Evolutionary conservation across 2,113 vertebrate species (phyloP).

Genomic region (Sigmodon hispidus): DNA sequence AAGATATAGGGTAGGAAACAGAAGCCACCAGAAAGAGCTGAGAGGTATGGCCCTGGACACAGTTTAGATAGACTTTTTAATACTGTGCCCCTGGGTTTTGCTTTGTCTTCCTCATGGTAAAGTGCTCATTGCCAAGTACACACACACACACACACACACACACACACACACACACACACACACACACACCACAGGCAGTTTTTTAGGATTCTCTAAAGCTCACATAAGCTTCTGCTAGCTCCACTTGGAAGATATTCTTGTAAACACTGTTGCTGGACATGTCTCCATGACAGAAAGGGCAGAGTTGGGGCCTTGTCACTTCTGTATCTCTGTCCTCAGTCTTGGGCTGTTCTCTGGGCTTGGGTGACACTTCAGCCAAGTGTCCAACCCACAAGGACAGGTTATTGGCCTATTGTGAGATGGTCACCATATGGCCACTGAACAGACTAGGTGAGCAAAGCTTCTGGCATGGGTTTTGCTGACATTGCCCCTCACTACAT

Average conservation of each 20-base stretch:
- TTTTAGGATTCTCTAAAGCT: neutral
- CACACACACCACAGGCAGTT: neutral
- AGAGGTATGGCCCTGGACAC: accelerated
- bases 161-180: neutral
- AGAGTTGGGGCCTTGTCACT: neutral
- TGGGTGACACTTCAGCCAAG: neutral
- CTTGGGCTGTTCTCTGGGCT: neutral
- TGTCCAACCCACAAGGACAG: neutral
- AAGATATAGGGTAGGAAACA: accelerated
- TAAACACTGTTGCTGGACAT: neutral
- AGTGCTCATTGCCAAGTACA: accelerated
- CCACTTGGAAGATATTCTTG: neutral
- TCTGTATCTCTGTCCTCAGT: neutral
- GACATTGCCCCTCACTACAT: neutral
- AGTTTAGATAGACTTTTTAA: neutral
- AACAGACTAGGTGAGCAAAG: neutral
- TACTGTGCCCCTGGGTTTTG: neutral
- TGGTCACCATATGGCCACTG: neutral
- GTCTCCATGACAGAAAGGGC: neutral
- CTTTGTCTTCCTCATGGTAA: neutral
- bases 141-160: too few relatives aligned
- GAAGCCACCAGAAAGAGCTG: accelerated
- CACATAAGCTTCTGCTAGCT: neutral
- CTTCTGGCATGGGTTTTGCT: neutral
- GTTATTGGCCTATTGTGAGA: neutral